Base-by-base conservation (phyloP, 2,888 invertebrate species). In the Lasioglossum leucozonium region DNA sequence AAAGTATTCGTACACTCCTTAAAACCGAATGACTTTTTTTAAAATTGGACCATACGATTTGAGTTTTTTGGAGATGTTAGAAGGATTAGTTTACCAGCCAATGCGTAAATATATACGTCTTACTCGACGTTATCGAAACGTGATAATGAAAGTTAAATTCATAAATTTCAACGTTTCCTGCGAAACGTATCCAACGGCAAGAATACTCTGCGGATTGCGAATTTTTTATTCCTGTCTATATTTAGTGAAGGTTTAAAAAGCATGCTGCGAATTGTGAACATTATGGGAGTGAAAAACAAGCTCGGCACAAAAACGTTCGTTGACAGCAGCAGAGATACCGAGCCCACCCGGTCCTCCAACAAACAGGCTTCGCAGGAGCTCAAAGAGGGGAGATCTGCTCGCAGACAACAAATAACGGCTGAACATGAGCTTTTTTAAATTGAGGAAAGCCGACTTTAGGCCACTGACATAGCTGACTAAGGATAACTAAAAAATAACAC, bases 351-450 rank as follows among this genome's bases (percentile, higher is more conserved):
- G 26, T 58, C 11, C 26, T 58, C 26, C 26, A 26, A 58, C 58
- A 58, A 58, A 58, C 58, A 58, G 13, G 58, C 58, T 58, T 58
- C 58, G 26, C 26, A 4, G 26, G 2, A 62, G 30, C 30, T 62
- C 58, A 30, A 62, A 62, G 26, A 62, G 58, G 30, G 26, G 58
- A 62, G 34, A 40, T 37, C 30, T 69, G 65, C 51, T 72, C n/a
- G 22, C 26, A 62, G 58, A 62, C 58, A 62, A 62, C 58, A 62
- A 62, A 62, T 30, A 62, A 30, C 30, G 30, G 58, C 26, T 26
- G 58, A 4, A 30, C 58, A 26, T 62, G 58, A 30, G 58, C 58
- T 62, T 62, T 62, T 62, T 58, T 62, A 62, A 62, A 62, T 62
- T 62, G 30, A 62, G 58, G 16, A 16, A 62, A 30, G 58, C 58